Evolutionary conservation across 2,797 vertebrate genomes (phyloP).

Genomic region (Choloepus didactylus): DNA sequence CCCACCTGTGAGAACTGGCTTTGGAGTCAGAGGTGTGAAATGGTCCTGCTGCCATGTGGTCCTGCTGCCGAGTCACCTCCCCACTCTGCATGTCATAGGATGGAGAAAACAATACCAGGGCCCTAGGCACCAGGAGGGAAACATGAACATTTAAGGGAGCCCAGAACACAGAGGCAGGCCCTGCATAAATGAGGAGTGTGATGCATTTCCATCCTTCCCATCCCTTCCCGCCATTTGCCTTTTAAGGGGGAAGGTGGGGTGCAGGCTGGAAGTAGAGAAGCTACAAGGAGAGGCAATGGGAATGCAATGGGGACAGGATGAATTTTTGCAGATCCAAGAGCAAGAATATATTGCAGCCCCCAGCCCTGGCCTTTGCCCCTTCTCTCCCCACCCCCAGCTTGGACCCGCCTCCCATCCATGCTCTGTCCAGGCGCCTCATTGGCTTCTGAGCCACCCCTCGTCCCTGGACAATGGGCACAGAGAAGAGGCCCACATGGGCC

Average conservation of each 20-base stretch:
- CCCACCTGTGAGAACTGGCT: neutral
- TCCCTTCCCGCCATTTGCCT: neutral
- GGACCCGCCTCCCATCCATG: fast-evolving
- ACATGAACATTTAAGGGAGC: neutral
- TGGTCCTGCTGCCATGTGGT: neutral
- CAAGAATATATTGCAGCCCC: neutral
- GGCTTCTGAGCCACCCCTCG: neutral
- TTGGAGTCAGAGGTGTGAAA: neutral
- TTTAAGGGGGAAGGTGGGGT: fast-evolving
- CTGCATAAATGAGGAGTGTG: neutral
- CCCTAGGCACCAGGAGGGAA: neutral
- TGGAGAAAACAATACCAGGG: neutral
- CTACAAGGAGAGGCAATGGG: neutral
- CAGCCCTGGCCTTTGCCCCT: neutral
- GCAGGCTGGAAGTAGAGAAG: neutral
- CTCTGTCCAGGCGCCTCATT: neutral
- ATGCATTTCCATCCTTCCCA: neutral
- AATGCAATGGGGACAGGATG: neutral
- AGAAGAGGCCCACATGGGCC: neutral
- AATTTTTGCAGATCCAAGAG: neutral
- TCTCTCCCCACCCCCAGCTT: neutral
- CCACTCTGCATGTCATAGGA: neutral
- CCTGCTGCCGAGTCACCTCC: neutral
- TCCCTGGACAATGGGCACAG: neutral
- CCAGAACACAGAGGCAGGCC: neutral